A percentile compares a stretch with the other conserved stretches of the same genome.
Evolutionary conservation across 2,797 vertebrate genomes (phyloP).

Genomic region (Typhlichthys subterraneus): DNA sequence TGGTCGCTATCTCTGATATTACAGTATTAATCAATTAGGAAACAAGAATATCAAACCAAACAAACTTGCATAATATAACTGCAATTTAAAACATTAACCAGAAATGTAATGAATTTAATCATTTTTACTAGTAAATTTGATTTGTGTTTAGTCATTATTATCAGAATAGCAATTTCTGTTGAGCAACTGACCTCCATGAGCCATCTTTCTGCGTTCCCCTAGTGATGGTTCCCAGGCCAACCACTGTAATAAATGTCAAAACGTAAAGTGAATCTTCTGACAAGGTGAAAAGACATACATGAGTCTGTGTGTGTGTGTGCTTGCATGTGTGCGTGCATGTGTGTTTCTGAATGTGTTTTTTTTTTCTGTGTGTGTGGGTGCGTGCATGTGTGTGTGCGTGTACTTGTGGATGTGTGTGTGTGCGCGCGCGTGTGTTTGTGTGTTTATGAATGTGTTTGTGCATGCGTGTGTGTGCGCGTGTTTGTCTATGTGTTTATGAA

Average conservation of each 20-base stretch:
- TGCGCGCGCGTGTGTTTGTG: conserved; percentile 5
- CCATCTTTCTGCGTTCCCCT: neutral
- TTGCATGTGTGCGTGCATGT: conserved; percentile 4
- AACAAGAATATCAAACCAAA: too few species aligned
- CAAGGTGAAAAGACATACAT: neutral
- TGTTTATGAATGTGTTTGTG: conserved; percentile 4
- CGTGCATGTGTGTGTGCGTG: neutral
- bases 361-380: neutral
- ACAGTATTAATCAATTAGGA: too few species aligned
- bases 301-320: neutral
- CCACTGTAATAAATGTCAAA: conserved; percentile 41
- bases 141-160: too few species aligned
- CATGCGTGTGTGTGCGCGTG: neutral
- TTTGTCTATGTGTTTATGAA: conserved; percentile 7
- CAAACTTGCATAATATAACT: too few species aligned
- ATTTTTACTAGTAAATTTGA: too few species aligned
- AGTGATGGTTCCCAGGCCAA: conserved; percentile 56
- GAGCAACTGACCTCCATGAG: neutral
- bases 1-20: too few species aligned
- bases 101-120: too few species aligned
- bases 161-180: too few species aligned
- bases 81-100: too few species aligned
- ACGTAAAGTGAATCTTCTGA: conserved; percentile 9
- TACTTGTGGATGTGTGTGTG: neutral
- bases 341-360: neutral